Base-by-base conservation (phyloP, 1,140 invertebrate genomes). In the Zaprionus tsacasi region DNA sequence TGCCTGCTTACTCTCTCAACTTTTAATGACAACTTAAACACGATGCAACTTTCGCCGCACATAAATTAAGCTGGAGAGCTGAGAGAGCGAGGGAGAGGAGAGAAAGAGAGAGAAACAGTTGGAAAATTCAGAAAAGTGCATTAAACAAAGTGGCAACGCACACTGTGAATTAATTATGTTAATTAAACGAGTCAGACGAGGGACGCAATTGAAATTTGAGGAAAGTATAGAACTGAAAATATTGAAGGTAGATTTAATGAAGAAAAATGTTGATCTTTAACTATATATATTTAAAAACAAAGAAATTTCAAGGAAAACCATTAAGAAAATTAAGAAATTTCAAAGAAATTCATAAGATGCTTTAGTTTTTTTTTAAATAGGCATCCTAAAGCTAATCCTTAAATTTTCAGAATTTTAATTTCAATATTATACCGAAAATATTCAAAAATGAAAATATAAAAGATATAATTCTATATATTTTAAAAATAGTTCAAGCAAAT, bases 101-200 rank as follows among this genome's bases (percentile, higher is more conserved):
- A 21, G 21, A 21, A 1, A 21, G 21, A 21, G 21, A 21, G 21
- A 21, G 21, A 43, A 43, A 43, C 40, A 15, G 40, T 43, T 17
- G 57, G 13, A 8, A 56, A 67, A 60, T 38, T 56, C n/a, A 6
- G 17, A 8, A 33, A 27, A 67, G 36, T 63, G 59, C 58, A 64
- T 75, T 75, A 54, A 45, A 21, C 35, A 63, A 63, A 63, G 57
- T 68, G 27, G 15, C 52, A 52, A 48, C 40, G 27, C 40, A 61
- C 40, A 33, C 15, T 17, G 48, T 13, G 64, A 60, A 69, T 69
- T 74, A 45, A 63, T 82, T 83, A 83, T 82, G 81, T 21, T 83
- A 80, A 82, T 80, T 72, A n/a, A 8, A 8, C 11, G 33, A 54
- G 12, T 40, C 27, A 30, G 21, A 27, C 52, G 21, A 15, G n/a